phyloP scores from a whole-genome alignment of 2,888 invertebrate species.

The Pterostichus niger region DNA sequence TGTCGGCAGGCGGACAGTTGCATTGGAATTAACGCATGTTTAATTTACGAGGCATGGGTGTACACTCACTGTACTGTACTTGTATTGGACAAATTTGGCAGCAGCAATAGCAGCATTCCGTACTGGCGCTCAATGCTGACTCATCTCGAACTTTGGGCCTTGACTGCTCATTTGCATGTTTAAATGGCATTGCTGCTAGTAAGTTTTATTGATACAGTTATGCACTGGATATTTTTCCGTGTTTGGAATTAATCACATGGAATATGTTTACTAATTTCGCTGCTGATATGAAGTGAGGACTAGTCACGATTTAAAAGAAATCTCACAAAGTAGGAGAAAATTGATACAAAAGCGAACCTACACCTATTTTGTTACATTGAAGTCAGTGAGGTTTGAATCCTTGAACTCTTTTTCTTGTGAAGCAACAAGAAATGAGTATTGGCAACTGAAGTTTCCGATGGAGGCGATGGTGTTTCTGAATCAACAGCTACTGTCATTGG shows the following conservation, averaged over 20 bases:
- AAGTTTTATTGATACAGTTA: constrained; percentile 59
- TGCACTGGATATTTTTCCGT: constrained; percentile 55
- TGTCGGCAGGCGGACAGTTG: constrained; percentile 38
- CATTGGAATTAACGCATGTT: background rate
- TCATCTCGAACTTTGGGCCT: constrained; percentile 64
- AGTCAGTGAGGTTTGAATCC: no score
- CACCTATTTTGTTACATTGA: no score
- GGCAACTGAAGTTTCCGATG: no score
- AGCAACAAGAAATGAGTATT: no score
- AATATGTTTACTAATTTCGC: constrained; percentile 12
- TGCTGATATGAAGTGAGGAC: no score
- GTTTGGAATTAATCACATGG: constrained; percentile 37
- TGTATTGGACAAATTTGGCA: constrained; percentile 37
- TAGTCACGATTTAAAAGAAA: no score
- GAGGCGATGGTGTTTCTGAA: no score
- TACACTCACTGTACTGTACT: background rate
- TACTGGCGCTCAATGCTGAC: constrained; percentile 23
- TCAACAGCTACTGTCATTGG: no score
- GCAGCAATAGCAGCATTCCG: constrained; percentile 26
- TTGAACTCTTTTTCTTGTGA: no score
- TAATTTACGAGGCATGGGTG: constrained; percentile 4
- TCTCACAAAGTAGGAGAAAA: no score
- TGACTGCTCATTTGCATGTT: constrained; percentile 61
- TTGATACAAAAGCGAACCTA: no score
- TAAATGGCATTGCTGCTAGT: constrained; percentile 49